Evolutionary conservation across 1,140 invertebrate species (phyloP), one percentile per base, ranked within the genome.

Genomic region (Ruditapes philippinarum): DNA sequence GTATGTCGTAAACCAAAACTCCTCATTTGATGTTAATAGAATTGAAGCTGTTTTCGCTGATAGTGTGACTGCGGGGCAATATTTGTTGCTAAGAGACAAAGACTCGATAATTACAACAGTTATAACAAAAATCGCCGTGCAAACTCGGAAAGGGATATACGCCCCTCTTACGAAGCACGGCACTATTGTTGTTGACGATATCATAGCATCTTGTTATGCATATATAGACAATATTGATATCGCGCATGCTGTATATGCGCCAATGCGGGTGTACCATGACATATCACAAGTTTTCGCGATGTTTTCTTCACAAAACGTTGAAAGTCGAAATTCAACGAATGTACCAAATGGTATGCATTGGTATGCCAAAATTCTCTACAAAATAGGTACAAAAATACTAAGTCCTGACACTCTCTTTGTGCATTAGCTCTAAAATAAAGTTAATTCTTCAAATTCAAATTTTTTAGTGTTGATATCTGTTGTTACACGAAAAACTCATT

Each of bases 181-280:
- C 0, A 99, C 98, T 28, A 96, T 99, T 14, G 96, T 99, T 31
- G 98, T 99, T 0, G 97, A 99, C 95, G 97, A 97, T 89, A 97
- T 99, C 2, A 96, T 98, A 0, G 98, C 98, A 0, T 99, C 99
- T 0, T 99, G 99, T 95, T 99, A 99, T 96, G 99, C 99, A 0
- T 96, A 98, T 19, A 97, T 99, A n/a, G 97, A 98, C 94, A 98
- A 97, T 95, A 98, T 99, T 91, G 95, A 96, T 11, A 88, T 99
- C 68, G 98, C 98, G 7, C 99, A 99, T 94, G 97, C 97, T 93
- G 97, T 97, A 0, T 98, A 99, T 94, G 96, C 97, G 9, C 98
- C 99, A 0, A 95, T 98, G 81, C 96, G 98, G 54, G 86, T 97
- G 0, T 96, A 96, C 80, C 91, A 93, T 81, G 89, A 81, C 51